Evolutionary conservation across 2,797 vertebrate species (phyloP).

Genomic region (Spondyliosoma cantharus): DNA sequence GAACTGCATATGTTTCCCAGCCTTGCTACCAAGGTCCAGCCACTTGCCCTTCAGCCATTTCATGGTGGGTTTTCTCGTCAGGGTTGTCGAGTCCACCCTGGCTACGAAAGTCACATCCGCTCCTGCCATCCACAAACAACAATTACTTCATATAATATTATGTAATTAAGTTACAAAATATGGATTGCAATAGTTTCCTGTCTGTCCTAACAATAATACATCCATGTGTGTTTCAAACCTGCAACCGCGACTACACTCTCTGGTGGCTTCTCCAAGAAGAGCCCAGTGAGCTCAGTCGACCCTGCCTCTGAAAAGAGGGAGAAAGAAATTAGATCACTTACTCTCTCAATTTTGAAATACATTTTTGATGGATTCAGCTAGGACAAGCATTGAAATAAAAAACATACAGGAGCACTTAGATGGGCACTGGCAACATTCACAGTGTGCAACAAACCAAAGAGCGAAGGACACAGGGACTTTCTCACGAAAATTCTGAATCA

Average conservation of each 20-base stretch:
- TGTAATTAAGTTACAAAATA: background rate
- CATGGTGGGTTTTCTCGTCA: constrained; percentile 83
- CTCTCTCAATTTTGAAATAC: background rate
- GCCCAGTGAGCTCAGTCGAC: constrained; percentile 77
- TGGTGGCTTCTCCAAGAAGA: constrained; percentile 81
- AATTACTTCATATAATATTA: background rate
- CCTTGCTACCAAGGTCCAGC: constrained; percentile 91
- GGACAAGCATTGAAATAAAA: background rate
- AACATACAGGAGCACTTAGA: background rate
- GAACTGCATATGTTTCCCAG: constrained; percentile 89
- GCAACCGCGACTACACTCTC: constrained; percentile 39
- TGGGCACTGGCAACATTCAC: background rate
- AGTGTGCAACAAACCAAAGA: constrained; percentile 23
- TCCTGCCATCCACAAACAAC: constrained; percentile 71
- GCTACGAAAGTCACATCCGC: constrained; percentile 74
- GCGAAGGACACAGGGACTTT: constrained; percentile 19
- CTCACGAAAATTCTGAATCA: background rate
- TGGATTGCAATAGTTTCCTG: background rate
- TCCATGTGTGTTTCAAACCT: constrained; percentile 65
- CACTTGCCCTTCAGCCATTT: constrained; percentile 96
- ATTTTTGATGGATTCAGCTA: background rate
- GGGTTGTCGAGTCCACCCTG: constrained; percentile 84
- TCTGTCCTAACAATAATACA: background rate
- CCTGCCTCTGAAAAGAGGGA: constrained; percentile 63
- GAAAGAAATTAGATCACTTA: background rate